Evolutionary conservation across 1,140 invertebrate genomes (phyloP).

Genomic region (Drosophila parvula): DNA sequence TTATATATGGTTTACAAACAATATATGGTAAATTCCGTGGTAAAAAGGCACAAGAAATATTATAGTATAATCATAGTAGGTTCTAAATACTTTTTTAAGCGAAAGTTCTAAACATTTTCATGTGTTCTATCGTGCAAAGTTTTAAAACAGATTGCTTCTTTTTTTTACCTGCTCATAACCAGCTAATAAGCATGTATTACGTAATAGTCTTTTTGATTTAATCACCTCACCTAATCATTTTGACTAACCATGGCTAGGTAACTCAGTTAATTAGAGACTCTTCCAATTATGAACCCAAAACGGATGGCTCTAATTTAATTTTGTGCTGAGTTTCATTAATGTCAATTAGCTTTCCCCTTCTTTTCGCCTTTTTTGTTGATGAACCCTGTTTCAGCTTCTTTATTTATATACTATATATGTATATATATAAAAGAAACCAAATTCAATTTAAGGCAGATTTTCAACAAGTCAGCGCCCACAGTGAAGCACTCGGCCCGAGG

Average conservation of each 20-base stretch:
- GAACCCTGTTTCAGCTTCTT: not conserved
- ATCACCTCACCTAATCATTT: slow-evolving; percentile 20
- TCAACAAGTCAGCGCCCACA: slow-evolving; percentile 38
- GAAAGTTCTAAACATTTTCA: no score
- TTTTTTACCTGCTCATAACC: not conserved
- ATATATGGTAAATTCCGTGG: no score
- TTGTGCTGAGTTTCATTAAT: slow-evolving; percentile 27
- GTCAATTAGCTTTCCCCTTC: slow-evolving; percentile 37
- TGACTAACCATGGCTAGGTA: slow-evolving; percentile 11
- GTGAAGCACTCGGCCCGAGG: slow-evolving; percentile 45
- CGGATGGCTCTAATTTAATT: slow-evolving; percentile 38
- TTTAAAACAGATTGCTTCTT: not conserved
- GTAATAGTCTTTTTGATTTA: slow-evolving; percentile 6
- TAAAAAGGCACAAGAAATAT: no score
- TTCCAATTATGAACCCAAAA: slow-evolving; percentile 7
- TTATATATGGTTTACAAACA: no score
- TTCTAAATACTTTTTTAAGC: not conserved
- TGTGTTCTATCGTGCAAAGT: not conserved
- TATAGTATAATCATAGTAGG: no score
- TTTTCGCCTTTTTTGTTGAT: slow-evolving; percentile 5
- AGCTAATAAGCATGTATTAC: not conserved
- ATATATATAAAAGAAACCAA: slow-evolving; percentile 12
- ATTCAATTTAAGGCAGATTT: slow-evolving; percentile 58
- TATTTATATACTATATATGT: slow-evolving; percentile 1
- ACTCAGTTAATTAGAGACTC: slow-evolving; percentile 19